A percentile compares a stretch with the other conserved stretches of the same genome.
Conservation (phyloP, 2,888 invertebrate genomes). For the Lasioglossum vierecki region DNA sequence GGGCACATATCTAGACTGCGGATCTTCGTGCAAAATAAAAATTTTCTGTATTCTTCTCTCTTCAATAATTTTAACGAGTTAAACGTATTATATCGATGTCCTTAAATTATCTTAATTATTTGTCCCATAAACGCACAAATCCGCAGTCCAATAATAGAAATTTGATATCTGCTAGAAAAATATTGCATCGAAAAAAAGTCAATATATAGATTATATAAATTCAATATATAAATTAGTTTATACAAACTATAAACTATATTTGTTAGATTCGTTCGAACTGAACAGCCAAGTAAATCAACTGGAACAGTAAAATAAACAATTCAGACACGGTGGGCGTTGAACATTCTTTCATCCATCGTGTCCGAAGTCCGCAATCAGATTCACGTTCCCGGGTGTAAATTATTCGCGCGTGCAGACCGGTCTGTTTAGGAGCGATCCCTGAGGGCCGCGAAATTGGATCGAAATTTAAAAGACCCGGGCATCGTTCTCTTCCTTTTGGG, state of each 20-base stretch:
- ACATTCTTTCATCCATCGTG: not conserved
- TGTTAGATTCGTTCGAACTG: not conserved
- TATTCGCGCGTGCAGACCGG: constrained; percentile 55
- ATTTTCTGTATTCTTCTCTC: not conserved
- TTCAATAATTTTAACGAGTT: not conserved
- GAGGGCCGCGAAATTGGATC: constrained; percentile 38
- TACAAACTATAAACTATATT: not conserved
- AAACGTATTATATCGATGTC: no score
- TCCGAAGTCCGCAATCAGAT: not conserved
- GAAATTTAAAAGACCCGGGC: constrained; percentile 58
- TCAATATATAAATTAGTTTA: no score
- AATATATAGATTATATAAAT: no score
- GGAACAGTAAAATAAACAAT: not conserved
- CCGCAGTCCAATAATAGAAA: not conserved
- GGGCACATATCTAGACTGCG: no score
- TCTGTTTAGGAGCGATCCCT: not conserved
- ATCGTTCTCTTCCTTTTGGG: constrained; percentile 13
- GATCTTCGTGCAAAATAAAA: no score
- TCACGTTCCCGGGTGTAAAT: constrained; percentile 25
- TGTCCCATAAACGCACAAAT: no score
- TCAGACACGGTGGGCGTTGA: not conserved
- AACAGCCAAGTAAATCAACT: not conserved
- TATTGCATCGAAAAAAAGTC: no score
- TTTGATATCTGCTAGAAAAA: no score
- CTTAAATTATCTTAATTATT: no score